These are phyloP conservation scores for Ptycholaimellus sp. DNA, from an alignment of 2,888 invertebrate species.

Conservation along the genomic window DNA sequence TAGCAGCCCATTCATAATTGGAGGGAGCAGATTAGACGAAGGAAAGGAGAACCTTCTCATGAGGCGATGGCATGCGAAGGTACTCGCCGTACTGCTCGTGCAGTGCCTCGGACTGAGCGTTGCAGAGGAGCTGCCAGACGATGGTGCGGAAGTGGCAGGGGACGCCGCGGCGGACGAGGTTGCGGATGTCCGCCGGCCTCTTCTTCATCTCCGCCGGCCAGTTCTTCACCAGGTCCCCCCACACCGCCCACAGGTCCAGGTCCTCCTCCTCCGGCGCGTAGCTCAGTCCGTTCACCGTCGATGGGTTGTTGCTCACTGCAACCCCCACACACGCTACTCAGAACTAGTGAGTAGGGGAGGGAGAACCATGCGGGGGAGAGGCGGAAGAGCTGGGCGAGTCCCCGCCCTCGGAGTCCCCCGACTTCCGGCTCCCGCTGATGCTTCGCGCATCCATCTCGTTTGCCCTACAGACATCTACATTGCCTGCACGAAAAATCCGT, in stretches of 20 bases:
- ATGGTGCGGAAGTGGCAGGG: conserved; percentile 90
- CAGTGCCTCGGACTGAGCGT: conserved; percentile 60
- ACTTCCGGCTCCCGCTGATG: no score
- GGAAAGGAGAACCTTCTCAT: conserved; percentile 46
- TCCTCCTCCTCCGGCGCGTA: conserved; percentile 18
- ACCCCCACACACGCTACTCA: no score
- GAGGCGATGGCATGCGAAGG: conserved; percentile 81
- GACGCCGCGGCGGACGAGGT: conserved; percentile 72
- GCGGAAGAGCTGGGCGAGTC: no score
- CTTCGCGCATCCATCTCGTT: no score
- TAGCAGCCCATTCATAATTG: conserved; percentile 6
- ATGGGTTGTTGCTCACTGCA: no score
- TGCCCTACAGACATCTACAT: no score
- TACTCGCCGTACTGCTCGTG: conserved; percentile 84
- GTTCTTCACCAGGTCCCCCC: conserved; percentile 79
- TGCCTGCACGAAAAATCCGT: no score
- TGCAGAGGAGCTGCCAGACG: conserved; percentile 84
- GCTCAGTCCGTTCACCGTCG: no score
- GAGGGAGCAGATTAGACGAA: not conserved
- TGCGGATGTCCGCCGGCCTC: no score
- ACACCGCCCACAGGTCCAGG: conserved; percentile 31
- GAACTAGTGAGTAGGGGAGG: no score
- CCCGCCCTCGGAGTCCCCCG: no score
- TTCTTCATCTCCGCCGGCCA: conserved; percentile 81
- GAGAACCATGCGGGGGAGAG: no score